Base-by-base conservation (phyloP, 2,888 invertebrate genomes). In the Pachycephus smyrnensis region DNA sequence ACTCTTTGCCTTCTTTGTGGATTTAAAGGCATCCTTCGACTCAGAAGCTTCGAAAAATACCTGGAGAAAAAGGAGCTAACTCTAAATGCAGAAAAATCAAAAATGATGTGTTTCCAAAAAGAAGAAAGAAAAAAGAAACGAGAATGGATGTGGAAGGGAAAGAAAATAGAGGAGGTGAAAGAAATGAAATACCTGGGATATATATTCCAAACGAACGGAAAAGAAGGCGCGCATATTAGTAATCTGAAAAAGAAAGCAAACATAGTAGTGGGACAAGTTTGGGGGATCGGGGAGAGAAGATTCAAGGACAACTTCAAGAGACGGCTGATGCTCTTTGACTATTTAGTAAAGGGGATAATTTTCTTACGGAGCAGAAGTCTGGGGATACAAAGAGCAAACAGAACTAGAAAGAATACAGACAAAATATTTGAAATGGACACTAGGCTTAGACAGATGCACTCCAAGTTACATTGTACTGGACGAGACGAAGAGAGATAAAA, bases 111-210 rank as follows among this genome's bases (percentile, higher is more conserved):
- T 3, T 33, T 33, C 33, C 76, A 75, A 31, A 80, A 79, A 40
- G 81, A 80, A 31, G 80, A 80, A 3, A 77, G 78, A n/a, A 78
- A 71, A 73, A 75, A n/a, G 9, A 75, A 73, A 30, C 12, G 30
- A 30, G 73, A 76, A 11, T 82, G 80, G 80, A 73, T 4, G 32
- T 82, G 80, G 80, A 77, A 76, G 32, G 76, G 40, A 30, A 69
- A 76, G 36, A 55, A 73, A 30, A 73, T 84, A n/a, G n/a, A n/a
- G n/a, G n/a, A n/a, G n/a, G n/a, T n/a, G n/a, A n/a, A n/a, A n/a
- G n/a, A n/a, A n/a, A 73, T 81, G 82, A 32, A 77, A 79, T 84
- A 83, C 35, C 40, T 83, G 30, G 81, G 83, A 12, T 82, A 80
- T 68, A 36, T n/a, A 11, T 68, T 81, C 23, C 40, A 80, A 15